These are phyloP conservation scores for Ceratina calcarata DNA, from an alignment of 1,140 invertebrate species.

Conservation along the genomic window DNA sequence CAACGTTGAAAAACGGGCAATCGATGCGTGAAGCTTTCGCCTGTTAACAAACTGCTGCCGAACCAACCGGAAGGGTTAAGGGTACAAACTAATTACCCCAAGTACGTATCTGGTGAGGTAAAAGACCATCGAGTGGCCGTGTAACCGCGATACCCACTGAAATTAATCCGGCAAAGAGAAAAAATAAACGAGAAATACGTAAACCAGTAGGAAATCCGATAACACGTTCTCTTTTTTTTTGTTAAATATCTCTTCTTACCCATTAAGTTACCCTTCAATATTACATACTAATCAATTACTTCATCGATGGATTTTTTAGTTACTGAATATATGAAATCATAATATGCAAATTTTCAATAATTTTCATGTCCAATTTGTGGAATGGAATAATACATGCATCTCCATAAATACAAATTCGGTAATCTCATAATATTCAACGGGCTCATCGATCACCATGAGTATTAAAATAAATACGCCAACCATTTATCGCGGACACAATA, in stretches of 20 bases:
- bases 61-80: constrained; percentile 20
- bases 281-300: no score
- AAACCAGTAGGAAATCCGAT: neutral
- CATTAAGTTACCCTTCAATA: no score
- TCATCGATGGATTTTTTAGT: no score
- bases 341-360: no score
- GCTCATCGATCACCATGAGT: no score
- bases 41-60: constrained; percentile 14
- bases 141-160: constrained; percentile 1
- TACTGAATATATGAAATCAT: no score
- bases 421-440: no score
- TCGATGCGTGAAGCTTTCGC: constrained; percentile 14
- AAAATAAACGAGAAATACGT: neutral
- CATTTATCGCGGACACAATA: no score
- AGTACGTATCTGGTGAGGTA: neutral
- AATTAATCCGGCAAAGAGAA: neutral
- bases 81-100: constrained; percentile 9
- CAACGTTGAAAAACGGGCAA: neutral
- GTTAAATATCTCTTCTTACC: neutral
- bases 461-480: no score
- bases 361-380: no score
- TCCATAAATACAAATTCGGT: no score
- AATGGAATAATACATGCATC: no score
- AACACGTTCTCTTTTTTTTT: neutral
- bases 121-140: constrained; percentile 4